Percentiles rank a stretch among this genome's conserved stretches.
phyloP scores from a whole-genome alignment of 2,113 vertebrate species.

The Pan paniscus region DNA sequence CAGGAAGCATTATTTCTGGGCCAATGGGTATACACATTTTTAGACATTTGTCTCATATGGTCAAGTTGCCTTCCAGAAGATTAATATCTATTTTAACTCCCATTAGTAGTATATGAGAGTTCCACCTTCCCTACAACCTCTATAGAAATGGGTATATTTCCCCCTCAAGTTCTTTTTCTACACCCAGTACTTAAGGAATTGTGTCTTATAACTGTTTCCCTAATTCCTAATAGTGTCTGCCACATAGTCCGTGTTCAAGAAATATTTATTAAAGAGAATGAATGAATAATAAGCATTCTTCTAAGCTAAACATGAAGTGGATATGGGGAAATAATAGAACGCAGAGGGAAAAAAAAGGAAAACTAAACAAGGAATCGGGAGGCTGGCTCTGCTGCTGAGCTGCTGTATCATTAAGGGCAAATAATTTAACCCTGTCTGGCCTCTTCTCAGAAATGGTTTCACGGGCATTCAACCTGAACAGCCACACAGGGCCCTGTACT shows the following conservation, averaged over 20 bases:
- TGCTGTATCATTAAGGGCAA: not conserved
- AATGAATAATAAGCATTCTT: not conserved
- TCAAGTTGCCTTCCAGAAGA: not conserved
- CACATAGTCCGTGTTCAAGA: not conserved
- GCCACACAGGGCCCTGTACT: not conserved
- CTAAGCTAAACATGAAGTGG: not conserved
- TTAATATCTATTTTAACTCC: not conserved
- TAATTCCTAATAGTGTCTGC: not conserved
- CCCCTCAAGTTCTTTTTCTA: not conserved
- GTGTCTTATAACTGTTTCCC: not conserved
- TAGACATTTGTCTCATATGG: not conserved
- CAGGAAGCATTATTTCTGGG: not conserved
- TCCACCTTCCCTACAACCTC: not conserved
- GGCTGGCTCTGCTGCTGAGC: not conserved
- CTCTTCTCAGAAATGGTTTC: not conserved
- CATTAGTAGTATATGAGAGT: no score
- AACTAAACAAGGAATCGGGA: not conserved
- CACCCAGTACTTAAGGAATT: not conserved
- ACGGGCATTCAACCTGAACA: not conserved
- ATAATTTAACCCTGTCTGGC: not conserved
- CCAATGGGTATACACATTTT: not conserved
- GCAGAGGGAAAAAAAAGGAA: not conserved
- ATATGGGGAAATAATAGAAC: slow-evolving; percentile 2
- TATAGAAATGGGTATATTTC: not conserved
- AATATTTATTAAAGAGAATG: slow-evolving; percentile 19